Conservation (phyloP, 2,888 invertebrate genomes). For the Drosophila melanosoma region DNA sequence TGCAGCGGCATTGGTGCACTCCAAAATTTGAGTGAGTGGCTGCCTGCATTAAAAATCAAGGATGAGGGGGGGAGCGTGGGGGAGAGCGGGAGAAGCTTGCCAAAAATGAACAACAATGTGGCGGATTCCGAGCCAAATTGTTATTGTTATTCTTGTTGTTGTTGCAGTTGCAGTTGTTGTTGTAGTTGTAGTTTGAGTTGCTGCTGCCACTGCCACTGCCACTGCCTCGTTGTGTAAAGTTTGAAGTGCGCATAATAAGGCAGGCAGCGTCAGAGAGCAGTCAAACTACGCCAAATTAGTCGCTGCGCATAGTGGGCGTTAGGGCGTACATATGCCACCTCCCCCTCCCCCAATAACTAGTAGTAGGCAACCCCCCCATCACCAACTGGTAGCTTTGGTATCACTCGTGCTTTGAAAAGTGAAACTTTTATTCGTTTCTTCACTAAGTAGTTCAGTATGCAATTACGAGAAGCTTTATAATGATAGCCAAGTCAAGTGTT, state of each 20-base stretch:
- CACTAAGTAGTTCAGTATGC: slow-evolving; percentile 32
- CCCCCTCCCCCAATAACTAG: slow-evolving; percentile 5
- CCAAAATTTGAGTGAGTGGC: slow-evolving; percentile 76
- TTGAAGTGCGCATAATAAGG: slow-evolving; percentile 81
- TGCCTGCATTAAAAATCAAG: slow-evolving; percentile 72
- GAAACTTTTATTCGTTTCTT: slow-evolving; percentile 60
- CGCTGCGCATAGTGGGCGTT: slow-evolving; percentile 65
- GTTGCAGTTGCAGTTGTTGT: slow-evolving; percentile 9
- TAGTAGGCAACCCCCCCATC: slow-evolving; percentile 51
- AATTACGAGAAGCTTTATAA: slow-evolving; percentile 13
- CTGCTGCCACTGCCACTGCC: slow-evolving; percentile 26
- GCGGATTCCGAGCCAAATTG: slow-evolving; percentile 36
- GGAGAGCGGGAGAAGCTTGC: slow-evolving; percentile 55
- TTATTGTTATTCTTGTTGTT: slow-evolving; percentile 21
- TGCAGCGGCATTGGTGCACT: slow-evolving; percentile 74
- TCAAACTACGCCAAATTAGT: slow-evolving; percentile 69
- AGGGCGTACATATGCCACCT: slow-evolving; percentile 21
- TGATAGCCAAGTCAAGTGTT: slow-evolving; percentile 12
- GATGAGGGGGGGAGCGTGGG: slow-evolving; percentile 8
- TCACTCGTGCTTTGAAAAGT: slow-evolving; percentile 60
- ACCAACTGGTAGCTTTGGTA: background rate
- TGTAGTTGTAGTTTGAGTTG: slow-evolving; percentile 8
- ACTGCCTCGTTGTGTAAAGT: slow-evolving; percentile 73
- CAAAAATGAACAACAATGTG: slow-evolving; percentile 76
- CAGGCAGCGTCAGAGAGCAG: slow-evolving; percentile 51